These are phyloP conservation scores for Deroplatys truncata DNA, from an alignment of 2,888 invertebrate species.

Conservation along the genomic window DNA sequence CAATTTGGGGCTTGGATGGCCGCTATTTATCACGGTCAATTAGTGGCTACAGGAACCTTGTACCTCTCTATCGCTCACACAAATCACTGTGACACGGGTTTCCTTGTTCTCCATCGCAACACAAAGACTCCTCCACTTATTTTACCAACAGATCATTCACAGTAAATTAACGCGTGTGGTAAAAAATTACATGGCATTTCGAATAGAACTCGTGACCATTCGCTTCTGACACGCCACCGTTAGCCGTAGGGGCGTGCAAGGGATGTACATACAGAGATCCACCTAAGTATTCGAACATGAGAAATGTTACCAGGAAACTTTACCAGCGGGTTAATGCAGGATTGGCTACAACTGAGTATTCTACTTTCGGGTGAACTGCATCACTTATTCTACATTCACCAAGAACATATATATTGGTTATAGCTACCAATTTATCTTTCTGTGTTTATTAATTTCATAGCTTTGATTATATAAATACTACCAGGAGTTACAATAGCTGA, in stretches of 20 bases:
- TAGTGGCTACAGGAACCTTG: slow-evolving; percentile 18
- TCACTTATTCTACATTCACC: too few relatives aligned
- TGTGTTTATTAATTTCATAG: too few relatives aligned
- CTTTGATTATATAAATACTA: too few relatives aligned
- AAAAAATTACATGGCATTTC: not conserved
- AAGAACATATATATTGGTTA: too few relatives aligned
- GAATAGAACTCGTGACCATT: not conserved
- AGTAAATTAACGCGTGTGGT: not conserved
- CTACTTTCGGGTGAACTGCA: too few relatives aligned
- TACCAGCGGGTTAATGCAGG: too few relatives aligned
- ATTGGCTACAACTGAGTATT: too few relatives aligned
- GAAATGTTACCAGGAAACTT: not conserved
- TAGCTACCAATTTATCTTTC: too few relatives aligned
- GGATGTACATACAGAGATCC: not conserved
- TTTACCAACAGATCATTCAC: not conserved
- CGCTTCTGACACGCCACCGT: not conserved
- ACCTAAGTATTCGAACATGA: not conserved
- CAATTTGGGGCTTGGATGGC: not conserved
- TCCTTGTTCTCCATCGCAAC: not conserved
- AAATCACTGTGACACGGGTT: not conserved
- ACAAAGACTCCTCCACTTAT: not conserved
- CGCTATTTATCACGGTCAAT: slow-evolving; percentile 26
- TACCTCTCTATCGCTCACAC: slow-evolving; percentile 2
- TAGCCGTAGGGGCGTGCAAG: not conserved
- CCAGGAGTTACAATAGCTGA: too few relatives aligned